Evolutionary conservation across 2,888 invertebrate species (phyloP).

Genomic region (Drosophila picticornis): DNA sequence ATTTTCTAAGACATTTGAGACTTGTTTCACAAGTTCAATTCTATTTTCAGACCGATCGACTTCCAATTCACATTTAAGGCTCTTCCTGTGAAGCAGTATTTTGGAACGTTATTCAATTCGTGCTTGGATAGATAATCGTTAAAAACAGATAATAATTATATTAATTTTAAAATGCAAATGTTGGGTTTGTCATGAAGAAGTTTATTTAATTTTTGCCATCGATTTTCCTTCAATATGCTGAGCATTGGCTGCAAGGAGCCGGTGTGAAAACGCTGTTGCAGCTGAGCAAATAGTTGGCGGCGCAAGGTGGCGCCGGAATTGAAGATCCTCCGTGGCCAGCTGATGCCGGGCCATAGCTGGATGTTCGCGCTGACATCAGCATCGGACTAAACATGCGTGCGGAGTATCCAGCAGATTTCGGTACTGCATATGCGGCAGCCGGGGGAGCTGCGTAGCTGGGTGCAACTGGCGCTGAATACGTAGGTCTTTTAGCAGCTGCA

Average conservation of each 20-base stretch:
- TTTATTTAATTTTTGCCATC: constrained; percentile 27
- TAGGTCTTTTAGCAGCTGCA: constrained; percentile 23
- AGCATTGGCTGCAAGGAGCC: constrained; percentile 54
- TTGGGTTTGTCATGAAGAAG: neutral
- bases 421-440: constrained; percentile 24
- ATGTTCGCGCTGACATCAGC: constrained; percentile 39
- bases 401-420: constrained; percentile 43
- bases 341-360: constrained; percentile 38
- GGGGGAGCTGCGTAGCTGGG: constrained; percentile 24
- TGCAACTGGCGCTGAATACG: constrained; percentile 29
- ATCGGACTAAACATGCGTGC: constrained; percentile 56
- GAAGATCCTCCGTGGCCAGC: constrained; percentile 42
- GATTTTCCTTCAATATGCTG: constrained; percentile 40
- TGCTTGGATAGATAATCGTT: too few relatives aligned
- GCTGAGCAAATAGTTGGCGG: constrained; percentile 62
- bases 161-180: neutral
- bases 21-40: neutral
- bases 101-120: neutral
- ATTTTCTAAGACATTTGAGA: neutral
- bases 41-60: neutral
- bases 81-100: too few relatives aligned
- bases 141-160: neutral
- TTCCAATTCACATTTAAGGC: neutral
- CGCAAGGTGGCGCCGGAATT: constrained; percentile 57
- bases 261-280: constrained; percentile 55